These are phyloP conservation scores for Pseudopodoces humilis DNA, from an alignment of 2,113 vertebrate species.

Conservation along the genomic window DNA sequence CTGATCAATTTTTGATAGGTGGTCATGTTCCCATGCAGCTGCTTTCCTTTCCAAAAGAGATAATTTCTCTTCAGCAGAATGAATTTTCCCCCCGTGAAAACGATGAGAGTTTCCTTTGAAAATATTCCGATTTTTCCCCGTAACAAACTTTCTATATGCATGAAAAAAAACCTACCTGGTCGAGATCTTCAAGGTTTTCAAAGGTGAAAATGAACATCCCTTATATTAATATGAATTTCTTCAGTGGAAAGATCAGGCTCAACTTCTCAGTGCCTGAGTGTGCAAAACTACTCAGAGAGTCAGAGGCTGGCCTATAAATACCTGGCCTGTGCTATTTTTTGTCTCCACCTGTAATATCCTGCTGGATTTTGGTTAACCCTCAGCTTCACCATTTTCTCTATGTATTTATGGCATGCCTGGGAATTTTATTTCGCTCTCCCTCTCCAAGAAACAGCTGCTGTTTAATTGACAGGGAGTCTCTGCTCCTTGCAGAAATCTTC, in stretches of 20 bases:
- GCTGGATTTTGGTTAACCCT: neutral
- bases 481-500: neutral
- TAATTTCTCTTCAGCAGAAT: neutral
- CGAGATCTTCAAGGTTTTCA: neutral
- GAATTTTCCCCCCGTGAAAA: neutral
- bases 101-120: neutral
- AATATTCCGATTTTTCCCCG: neutral
- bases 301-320: neutral
- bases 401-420: neutral
- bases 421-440: neutral
- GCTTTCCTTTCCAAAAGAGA: neutral
- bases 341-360: neutral
- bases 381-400: neutral
- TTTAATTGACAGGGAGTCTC: neutral
- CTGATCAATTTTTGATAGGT: constrained; percentile 35
- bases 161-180: neutral
- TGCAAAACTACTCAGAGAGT: neutral
- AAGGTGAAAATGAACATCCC: neutral
- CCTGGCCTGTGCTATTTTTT: neutral
- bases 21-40: neutral
- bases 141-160: neutral
- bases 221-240: neutral
- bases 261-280: neutral
- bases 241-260: neutral
- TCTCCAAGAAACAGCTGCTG: neutral